A percentile compares a stretch with the other conserved stretches of the same genome.
Evolutionary conservation across 1,140 invertebrate genomes (phyloP).

Genomic region (Drosophila novamexicana): DNA sequence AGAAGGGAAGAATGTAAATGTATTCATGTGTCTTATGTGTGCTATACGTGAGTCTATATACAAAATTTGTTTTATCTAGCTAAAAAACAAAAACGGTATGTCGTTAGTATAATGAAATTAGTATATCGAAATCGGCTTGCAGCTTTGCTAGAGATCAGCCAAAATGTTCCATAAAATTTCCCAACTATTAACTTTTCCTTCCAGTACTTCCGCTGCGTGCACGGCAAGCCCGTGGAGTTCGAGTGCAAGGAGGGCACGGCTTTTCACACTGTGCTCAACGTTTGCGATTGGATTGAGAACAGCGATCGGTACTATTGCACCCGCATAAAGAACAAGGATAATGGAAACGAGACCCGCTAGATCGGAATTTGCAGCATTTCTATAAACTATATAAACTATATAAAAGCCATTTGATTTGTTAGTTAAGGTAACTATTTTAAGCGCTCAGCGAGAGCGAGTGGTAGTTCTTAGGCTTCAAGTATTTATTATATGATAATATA

Average conservation of each 20-base stretch:
- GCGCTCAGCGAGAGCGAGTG: constrained; percentile 7
- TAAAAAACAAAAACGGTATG: too few species aligned
- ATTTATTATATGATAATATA: constrained; percentile 39
- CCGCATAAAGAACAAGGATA: constrained; percentile 49
- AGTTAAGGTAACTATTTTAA: constrained; percentile 21
- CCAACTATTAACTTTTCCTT: not conserved
- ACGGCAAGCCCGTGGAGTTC: constrained; percentile 90
- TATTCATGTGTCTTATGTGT: too few species aligned
- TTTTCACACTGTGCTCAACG: constrained; percentile 88
- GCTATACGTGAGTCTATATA: too few species aligned
- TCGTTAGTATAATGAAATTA: too few species aligned
- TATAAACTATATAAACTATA: constrained; percentile 10
- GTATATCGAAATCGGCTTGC: too few species aligned
- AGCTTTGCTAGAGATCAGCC: too few species aligned
- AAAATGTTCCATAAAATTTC: too few species aligned
- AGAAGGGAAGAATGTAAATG: too few species aligned
- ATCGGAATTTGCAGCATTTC: not conserved
- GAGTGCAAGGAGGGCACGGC: constrained; percentile 89
- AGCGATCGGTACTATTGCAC: constrained; percentile 86
- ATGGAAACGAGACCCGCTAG: constrained; percentile 50
- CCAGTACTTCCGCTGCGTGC: constrained; percentile 92
- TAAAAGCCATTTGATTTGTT: constrained; percentile 37
- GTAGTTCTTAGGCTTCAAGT: constrained; percentile 22
- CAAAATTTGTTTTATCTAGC: too few species aligned
- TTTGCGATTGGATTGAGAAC: constrained; percentile 92